Base-by-base conservation (phyloP, 1,140 invertebrate species). In the Drosophila aff. region DNA sequence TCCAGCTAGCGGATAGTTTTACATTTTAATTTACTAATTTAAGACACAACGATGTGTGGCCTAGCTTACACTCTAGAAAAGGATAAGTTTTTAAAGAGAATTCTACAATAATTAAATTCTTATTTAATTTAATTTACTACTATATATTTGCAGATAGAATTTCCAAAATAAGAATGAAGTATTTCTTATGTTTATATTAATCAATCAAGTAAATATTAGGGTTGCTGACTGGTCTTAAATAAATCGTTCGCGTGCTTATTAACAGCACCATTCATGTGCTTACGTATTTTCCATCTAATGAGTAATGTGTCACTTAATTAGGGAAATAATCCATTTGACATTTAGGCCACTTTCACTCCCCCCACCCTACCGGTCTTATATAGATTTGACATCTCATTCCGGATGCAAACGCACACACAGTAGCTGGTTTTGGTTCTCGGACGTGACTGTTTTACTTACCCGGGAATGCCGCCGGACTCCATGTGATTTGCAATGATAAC, bases 401-500 rank as follows among this genome's bases (percentile, higher is more conserved):
- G 55, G 59, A 61, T 49, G 67, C 55, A 73, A 52, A 31, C 28
- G 10, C 52, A 38, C 69, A 73, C 53, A 33, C 28, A 38, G 61
- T 9, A 15, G 13, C 21, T 38, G 50, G 43, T 10, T 41, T 58
- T n/a, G 28, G 23, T 15, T 4, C 8, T 53, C 49, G 50, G 50
- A 78, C 81, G 84, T 83, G 84, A 83, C 64, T 81, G 43, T 57
- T 50, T 78, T 60, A 90, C 92, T 93, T 95, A 97, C 96, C 98
- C 98, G 13, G 98, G 97, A 78, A 98, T 95, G 10, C 98, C 98
- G 11, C 97, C 98, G 67, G 97, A 97, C 94, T 99, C 98, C 95
- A 99, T 97, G 91, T 98, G 97, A 94, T 99, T 99, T n/a, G 98
- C 98, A 62, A 99, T 94, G 9, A 97, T 99, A 80, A 99, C 98